Base-by-base conservation (phyloP, 2,797 vertebrate species). In the Hypotaenidia okinawae region DNA sequence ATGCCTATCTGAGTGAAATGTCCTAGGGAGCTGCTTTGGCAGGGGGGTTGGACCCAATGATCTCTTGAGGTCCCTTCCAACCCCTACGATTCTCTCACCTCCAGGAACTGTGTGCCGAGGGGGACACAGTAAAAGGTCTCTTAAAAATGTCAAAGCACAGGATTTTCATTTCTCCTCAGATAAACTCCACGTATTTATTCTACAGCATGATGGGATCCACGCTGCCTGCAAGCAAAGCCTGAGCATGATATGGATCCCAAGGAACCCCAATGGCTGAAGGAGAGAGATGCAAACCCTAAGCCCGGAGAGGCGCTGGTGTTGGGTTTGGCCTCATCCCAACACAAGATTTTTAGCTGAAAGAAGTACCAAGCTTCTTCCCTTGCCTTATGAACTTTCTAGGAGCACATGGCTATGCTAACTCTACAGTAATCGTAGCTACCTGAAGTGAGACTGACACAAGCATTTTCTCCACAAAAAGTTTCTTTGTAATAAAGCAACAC, bases 261-360 rank as follows among this genome's bases (percentile, higher is more conserved):
- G 39, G 78, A 94, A 87, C 47, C 45, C 49, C 76, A 75, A 21
- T 22, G 87, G 85, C 64, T 62, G 75, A 89, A 79, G 63, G 66
- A 69, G 39, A 69, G 77, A 86, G 84, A 80, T 32, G 63, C 59
- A 82, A 88, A 73, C 41, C 75, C 62, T 32, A 88, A 86, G 88
- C 2, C 3, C 25, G 3, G 70, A 63, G 25, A 75, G 64, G 83
- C n/a, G 47, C 47, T 45, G 15, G n/a, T 80, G 90, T 88, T 97
- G 89, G 28, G n/a, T 39, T 94, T 95, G 92, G 95, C 90, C 68
- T 66, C 69, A 64, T 55, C 76, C 89, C 96, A 97, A 93, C 47
- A 89, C 78, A 96, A 94, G 67, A 84, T 68, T 68, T 93, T 68
- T 59, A 81, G 58, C 55, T 58, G 24, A 62, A 62, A 69, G 16